Evolutionary conservation across 2,797 vertebrate genomes (phyloP), one percentile per base, ranked within the genome.

Genomic region (Pseudochromis fuscus): DNA sequence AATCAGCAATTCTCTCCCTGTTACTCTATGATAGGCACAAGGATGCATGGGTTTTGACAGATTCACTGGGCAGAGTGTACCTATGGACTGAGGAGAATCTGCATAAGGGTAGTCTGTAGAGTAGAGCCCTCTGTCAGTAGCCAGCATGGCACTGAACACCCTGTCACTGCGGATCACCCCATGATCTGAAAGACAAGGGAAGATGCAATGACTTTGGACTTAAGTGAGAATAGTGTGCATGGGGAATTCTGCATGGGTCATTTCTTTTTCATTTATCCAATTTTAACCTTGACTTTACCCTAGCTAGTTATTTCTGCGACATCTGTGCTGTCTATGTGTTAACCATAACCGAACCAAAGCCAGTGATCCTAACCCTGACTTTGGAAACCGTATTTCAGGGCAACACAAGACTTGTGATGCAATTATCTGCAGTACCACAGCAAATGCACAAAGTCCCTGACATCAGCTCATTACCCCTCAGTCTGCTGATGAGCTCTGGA

Each of bases 31-130:
- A 40, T 44, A 44, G 18, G 40, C 7, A 10, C 3, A n/a, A 42
- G 18, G n/a, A 42, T 8, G 18, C 15, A 38, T 16, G 16, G 31
- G 3, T 52, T 21, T 35, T 3, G 12, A 38, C 49, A 60, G 8
- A 49, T 8, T 25, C 30, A 21, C 3, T 44, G 2, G 12, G 57
- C 25, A 50, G 13, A 73, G 84, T n/a, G n/a, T 90, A 98, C 96
- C 96, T 61, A 98, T 97, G 38, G 95, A 94, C 12, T 97, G 96
- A 51, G 96, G 96, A 69, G 96, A 95, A 83, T 97, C 96, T 85
- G 95, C 93, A 82, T 96, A 98, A 0, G 96, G 95, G 80, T 94
- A 94, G 58, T 95, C 92, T 16, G 83, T 91, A 31, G 93, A 92
- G 86, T 97, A 98, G 79, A 95, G 90, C 4, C 93, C 94, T 90